Base-by-base conservation (phyloP, 2,797 vertebrate genomes). In the Enteromius unitaeniatus region DNA sequence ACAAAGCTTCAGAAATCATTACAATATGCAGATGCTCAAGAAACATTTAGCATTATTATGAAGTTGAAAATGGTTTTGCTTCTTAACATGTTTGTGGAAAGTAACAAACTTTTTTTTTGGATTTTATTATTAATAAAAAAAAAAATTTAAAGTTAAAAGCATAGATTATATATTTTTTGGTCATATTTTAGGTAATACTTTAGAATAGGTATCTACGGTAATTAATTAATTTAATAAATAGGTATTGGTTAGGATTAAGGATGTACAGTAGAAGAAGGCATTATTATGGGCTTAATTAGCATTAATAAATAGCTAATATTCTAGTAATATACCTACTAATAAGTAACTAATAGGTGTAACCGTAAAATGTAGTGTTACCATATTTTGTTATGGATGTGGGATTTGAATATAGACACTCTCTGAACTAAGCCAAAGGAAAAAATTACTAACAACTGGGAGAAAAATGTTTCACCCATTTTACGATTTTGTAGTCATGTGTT, bases 101-200 rank as follows among this genome's bases (percentile, higher is more conserved):
- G 0, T 2, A 53, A 3, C 0, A 8, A 10, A 10, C 0, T 2
- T 3, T 8, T 8, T n/a, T 53, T 53, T 7, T 9, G 49, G 17
- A 19, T 19, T 51, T 51, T 49, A 15, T 49, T 51, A 49, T 49
- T 5, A 49, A 49, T 17, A 47, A 47, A 47, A 49, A 49, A 47
- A 14, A 47, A 13, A 47, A 14, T 47, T 51, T 51, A 51, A 73
- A 13, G 31, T 6, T 9, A 7, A 19, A 53, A 21, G 14, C 5
- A 34, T n/a, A 53, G 17, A 21, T 11, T 34, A 34, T 7, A 74
- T 40, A 40, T 40, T 1, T 40, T 1, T 51, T 3, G n/a, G n/a
- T 10, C 13, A 11, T 14, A 47, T 47, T 47, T 47, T 47, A 15
- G 45, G 13, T 47, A 14, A 47, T 14, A 47, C 13, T 14, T 47